These are phyloP conservation scores for Anas platyrhynchos DNA, from an alignment of 2,113 vertebrate genomes.

Conservation along the genomic window DNA sequence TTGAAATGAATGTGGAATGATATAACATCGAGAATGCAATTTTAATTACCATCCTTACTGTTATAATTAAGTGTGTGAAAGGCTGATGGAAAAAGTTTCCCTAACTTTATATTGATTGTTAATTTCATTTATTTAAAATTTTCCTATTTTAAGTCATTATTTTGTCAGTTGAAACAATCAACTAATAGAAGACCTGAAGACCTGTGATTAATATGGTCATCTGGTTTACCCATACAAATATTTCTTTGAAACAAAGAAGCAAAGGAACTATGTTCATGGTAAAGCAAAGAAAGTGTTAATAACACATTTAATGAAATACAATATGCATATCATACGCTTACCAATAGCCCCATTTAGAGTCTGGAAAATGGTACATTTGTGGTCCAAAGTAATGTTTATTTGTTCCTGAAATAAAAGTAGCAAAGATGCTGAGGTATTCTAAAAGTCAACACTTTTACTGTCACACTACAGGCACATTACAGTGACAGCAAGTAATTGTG, in stretches of 20 bases:
- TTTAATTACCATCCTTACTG: not conserved
- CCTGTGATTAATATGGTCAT: not conserved
- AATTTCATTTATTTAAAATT: not conserved
- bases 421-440: not conserved
- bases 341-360: conserved; percentile 93
- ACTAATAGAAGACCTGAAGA: not conserved
- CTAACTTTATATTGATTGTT: not conserved
- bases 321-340: conserved; percentile 68
- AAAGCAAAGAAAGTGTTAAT: not conserved
- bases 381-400: conserved; percentile 95
- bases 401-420: conserved; percentile 79
- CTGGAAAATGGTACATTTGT: conserved; percentile 96
- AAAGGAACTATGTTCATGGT: not conserved
- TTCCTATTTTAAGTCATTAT: not conserved
- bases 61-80: not conserved
- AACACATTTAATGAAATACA: not conserved
- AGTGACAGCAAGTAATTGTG: not conserved
- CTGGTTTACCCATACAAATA: not conserved
- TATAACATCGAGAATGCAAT: not conserved
- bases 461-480: not conserved
- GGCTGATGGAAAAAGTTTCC: not conserved
- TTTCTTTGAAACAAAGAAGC: not conserved
- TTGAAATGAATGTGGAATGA: no score
- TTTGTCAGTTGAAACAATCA: not conserved
- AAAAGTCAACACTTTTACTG: not conserved